Percentiles rank a stretch among this genome's conserved stretches.
Evolutionary conservation across 2,113 vertebrate species (phyloP).

Genomic region (Agapornis roseicollis): DNA sequence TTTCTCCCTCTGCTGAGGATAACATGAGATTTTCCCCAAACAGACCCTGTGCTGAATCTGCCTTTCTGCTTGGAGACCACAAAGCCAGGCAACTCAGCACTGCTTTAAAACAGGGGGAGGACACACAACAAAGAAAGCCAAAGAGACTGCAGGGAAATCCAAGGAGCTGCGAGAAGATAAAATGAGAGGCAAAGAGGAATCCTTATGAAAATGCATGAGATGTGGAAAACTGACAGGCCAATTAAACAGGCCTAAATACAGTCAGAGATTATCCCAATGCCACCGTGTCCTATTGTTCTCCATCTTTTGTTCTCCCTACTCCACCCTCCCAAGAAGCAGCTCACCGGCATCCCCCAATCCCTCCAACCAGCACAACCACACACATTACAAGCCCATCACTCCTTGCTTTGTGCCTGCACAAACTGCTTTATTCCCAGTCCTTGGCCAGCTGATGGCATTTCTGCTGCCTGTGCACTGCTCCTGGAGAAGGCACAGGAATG

Average conservation of each 20-base stretch:
- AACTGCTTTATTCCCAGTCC: background rate
- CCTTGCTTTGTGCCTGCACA: background rate
- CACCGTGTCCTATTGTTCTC: background rate
- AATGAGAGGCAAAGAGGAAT: background rate
- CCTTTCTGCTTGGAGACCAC: background rate
- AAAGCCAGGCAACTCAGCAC: background rate
- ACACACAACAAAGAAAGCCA: background rate
- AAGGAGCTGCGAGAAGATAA: background rate
- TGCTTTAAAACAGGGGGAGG: background rate
- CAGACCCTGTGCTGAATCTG: background rate
- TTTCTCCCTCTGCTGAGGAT: background rate
- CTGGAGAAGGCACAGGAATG: background rate
- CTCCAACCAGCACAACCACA: background rate
- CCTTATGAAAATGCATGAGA: conserved; percentile 57
- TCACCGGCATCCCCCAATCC: background rate
- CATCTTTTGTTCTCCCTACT: background rate
- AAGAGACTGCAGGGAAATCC: background rate
- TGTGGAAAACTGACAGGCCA: conserved; percentile 38
- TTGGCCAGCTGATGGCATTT: background rate
- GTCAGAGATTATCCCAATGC: conserved; percentile 24
- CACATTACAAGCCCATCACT: rapidly evolving
- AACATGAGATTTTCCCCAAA: background rate
- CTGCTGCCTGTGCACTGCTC: background rate
- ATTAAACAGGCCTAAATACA: conserved; percentile 15
- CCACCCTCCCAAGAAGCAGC: background rate